Evolutionary conservation across 2,888 invertebrate species (phyloP).

Genomic region (Metallyticus violacea): DNA sequence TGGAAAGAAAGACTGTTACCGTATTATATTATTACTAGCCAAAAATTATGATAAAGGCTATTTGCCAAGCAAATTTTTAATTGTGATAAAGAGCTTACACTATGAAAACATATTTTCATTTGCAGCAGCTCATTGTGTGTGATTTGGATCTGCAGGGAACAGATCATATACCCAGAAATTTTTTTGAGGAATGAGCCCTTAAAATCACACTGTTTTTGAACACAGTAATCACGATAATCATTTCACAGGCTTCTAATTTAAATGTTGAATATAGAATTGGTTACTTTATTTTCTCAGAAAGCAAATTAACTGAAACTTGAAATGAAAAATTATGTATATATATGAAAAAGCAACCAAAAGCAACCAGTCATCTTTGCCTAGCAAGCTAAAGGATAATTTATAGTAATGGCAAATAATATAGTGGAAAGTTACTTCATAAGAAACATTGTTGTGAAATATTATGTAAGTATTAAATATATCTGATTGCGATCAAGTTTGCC

Average conservation of each 20-base stretch:
- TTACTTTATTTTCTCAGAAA: background rate
- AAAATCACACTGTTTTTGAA: background rate
- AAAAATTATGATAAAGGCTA: constrained; percentile 26
- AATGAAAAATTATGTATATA: background rate
- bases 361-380: background rate
- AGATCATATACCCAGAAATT: background rate
- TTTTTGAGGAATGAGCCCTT: background rate
- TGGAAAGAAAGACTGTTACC: constrained; percentile 30
- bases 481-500: background rate
- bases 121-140: constrained; percentile 5
- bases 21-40: constrained; percentile 24
- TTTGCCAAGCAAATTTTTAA: constrained; percentile 34
- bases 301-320: background rate
- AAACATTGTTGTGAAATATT: constrained; percentile 8
- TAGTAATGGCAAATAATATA: background rate
- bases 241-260: background rate
- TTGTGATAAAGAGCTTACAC: constrained; percentile 34
- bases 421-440: background rate
- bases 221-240: background rate
- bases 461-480: constrained; percentile 5
- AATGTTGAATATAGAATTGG: background rate
- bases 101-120: constrained; percentile 21
- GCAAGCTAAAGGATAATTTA: background rate
- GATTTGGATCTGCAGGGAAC: constrained; percentile 10
- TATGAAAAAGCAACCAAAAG: background rate